Evolutionary conservation across 2,797 vertebrate species (phyloP).

Genomic region (Siniperca scherzeri): DNA sequence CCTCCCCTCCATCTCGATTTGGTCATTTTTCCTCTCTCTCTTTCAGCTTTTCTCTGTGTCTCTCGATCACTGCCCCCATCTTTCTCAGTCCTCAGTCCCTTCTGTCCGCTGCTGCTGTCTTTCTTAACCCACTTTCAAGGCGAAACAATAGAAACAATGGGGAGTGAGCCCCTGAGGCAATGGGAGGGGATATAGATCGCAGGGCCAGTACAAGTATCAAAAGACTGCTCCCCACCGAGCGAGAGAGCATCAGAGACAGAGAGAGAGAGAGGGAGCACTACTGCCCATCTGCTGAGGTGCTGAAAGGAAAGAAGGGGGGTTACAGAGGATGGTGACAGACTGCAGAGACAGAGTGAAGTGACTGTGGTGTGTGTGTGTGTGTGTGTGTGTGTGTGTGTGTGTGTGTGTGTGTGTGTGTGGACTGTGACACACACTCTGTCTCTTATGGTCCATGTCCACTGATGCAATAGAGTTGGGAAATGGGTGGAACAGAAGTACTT

Average conservation of each 20-base stretch:
- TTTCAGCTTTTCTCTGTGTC: constrained; percentile 16
- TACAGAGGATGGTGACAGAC: constrained; percentile 43
- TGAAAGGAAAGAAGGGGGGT: constrained; percentile 52
- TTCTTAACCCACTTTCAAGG: constrained; percentile 81
- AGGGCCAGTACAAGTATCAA: constrained; percentile 80
- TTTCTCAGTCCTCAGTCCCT: constrained; percentile 32
- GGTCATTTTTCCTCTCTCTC: constrained; percentile 55
- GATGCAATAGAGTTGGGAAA: not conserved
- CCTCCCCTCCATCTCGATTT: constrained; percentile 47
- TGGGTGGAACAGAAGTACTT: not conserved
- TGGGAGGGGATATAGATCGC: constrained; percentile 68
- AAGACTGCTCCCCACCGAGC: constrained; percentile 76
- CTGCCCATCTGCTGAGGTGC: constrained; percentile 83
- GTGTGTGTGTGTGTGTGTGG: constrained; percentile 13
- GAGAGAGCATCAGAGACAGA: constrained; percentile 5
- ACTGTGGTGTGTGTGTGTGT: constrained; percentile 5
- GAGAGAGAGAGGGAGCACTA: constrained; percentile 57
- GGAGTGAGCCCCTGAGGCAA: constrained; percentile 71
- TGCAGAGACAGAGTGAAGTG: constrained; percentile 35
- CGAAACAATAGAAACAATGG: constrained; percentile 84
- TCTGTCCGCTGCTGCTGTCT: constrained; percentile 65
- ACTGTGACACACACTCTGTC: constrained; percentile 37
- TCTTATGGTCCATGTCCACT: constrained; percentile 26
- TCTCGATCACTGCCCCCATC: constrained; percentile 32
- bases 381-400: constrained; percentile 25